Conservation (phyloP, 2,888 invertebrate species). For the Bugula neritina region DNA sequence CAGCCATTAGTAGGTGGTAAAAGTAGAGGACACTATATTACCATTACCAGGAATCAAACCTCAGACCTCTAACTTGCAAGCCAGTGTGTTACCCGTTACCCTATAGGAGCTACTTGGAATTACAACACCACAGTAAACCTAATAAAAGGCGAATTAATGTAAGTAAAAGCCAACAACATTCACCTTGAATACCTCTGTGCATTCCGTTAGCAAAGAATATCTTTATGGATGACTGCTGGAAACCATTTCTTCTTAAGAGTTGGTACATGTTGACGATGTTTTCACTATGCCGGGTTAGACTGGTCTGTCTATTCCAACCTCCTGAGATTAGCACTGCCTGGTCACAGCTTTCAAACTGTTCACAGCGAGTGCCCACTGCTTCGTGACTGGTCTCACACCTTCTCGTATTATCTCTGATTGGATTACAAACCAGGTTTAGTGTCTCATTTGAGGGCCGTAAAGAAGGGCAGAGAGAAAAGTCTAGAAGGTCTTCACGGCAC, state of each 20-base stretch:
- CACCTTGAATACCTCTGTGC: constrained; percentile 43
- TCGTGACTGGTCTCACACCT: constrained; percentile 53
- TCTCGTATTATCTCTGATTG: constrained; percentile 54
- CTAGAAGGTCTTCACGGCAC: constrained; percentile 41
- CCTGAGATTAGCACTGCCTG: constrained; percentile 57
- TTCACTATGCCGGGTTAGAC: constrained; percentile 45
- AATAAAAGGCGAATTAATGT: no score
- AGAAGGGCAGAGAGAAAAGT: constrained; percentile 51
- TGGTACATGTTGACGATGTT: constrained; percentile 52
- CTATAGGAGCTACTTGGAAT: no score
- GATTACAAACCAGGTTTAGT: constrained; percentile 52
- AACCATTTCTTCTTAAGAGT: constrained; percentile 54
- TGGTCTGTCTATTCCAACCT: constrained; percentile 56
- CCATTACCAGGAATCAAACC: no score
- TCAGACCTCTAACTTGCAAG: no score
- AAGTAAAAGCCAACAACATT: constrained; percentile 32
- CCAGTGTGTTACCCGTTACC: no score
- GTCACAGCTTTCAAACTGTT: constrained; percentile 56
- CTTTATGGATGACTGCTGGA: constrained; percentile 55
- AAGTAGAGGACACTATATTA: no score
- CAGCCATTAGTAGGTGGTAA: no score
- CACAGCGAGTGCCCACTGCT: constrained; percentile 51
- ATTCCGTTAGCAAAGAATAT: constrained; percentile 57
- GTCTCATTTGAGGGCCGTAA: constrained; percentile 53
- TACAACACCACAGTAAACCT: no score